Evolutionary conservation across 2,888 invertebrate genomes (phyloP), one percentile per base, ranked within the genome.

Genomic region (Aplocera efformata): DNA sequence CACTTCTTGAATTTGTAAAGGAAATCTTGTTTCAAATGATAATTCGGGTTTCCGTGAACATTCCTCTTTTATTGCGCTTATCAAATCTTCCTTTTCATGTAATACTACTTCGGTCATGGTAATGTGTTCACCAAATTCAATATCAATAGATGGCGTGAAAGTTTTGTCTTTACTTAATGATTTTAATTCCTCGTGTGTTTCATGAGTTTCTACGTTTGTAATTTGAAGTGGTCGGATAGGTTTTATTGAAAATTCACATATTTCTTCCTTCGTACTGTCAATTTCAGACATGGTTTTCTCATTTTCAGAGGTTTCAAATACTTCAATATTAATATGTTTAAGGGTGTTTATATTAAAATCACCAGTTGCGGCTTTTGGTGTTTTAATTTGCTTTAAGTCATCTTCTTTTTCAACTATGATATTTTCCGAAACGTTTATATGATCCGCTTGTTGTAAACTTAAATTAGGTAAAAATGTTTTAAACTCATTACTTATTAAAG

Each of bases 31-130:
- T 42, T 73, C 67, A 50, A 65, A 62, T 7, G 50, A 50, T 42
- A 66, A 43, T 33, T 65, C 55, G 27, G 57, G 48, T 39, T 58
- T 44, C 28, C 57, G 63, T n/a, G 44, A 44, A 20, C 45, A 30
- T 22, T 51, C 48, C 25, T 42, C 35, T 39, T 40, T 42, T 37
- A 43, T 57, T 22, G 38, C 38, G 11, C 65, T 53, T 8, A 72
- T 47, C 1, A 37, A 17, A 3, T 58, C 50, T 77, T 90, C 90
- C 50, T 79, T 84, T 48, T 91, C 91, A 21, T 69, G 79, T 32
- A 75, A 61, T 53, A 88, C 68, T 20, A 77, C 68, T 67, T 92
- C 90, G 7, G 78, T 84, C 7, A 92, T 68, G 41, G 89, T 81
- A 24, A 92, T 52, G 60, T 91, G 85, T 63, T 74, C 67, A 53